Conservation (phyloP, 1,140 invertebrate species). For the Drosophila nasuta region DNA sequence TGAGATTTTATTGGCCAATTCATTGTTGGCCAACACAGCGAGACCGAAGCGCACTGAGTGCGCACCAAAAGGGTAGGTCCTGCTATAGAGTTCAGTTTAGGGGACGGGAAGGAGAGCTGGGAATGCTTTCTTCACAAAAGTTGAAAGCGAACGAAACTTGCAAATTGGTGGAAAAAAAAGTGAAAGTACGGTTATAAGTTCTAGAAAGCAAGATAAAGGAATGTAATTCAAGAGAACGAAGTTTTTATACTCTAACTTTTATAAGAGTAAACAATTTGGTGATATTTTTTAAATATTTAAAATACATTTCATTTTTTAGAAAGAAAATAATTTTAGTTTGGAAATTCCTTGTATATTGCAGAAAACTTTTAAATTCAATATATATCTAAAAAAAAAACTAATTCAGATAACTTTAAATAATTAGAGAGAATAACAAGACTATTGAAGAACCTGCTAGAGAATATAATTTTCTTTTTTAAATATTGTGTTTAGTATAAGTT, state of each 20-base stretch:
- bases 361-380: too few relatives aligned
- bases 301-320: background rate
- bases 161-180: constrained; percentile 40
- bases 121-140: constrained; percentile 47
- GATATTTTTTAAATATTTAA: background rate
- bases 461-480: too few relatives aligned
- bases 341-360: too few relatives aligned
- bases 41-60: constrained; percentile 13
- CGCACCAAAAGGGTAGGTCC: background rate
- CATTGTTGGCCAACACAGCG: constrained; percentile 71
- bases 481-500: too few relatives aligned
- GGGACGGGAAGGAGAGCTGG: too few relatives aligned
- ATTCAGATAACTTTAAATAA: too few relatives aligned
- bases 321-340: too few relatives aligned
- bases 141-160: constrained; percentile 64
- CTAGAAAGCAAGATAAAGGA: constrained; percentile 21
- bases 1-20: constrained; percentile 84
- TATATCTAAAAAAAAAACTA: too few relatives aligned
- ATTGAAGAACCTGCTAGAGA: too few relatives aligned
- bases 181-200: constrained; percentile 32
- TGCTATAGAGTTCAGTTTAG: background rate
- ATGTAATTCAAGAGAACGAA: constrained; percentile 20
- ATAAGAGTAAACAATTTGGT: background rate
- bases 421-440: too few relatives aligned
- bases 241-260: constrained; percentile 29